phyloP scores from a whole-genome alignment of 1,140 invertebrate species.

The Drosophila insularis region DNA sequence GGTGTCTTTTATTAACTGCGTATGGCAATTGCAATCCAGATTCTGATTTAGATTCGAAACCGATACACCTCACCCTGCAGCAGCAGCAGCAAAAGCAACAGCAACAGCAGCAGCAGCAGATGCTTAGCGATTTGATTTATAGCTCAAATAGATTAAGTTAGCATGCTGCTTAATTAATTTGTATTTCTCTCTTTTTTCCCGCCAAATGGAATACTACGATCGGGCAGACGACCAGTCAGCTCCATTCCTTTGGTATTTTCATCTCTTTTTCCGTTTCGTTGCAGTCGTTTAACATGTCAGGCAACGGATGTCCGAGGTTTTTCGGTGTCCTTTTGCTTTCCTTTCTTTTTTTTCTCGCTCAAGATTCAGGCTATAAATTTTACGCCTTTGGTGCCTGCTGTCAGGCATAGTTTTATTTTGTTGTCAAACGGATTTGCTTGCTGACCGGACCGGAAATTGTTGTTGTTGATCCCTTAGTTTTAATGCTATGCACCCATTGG shows the following conservation, averaged over 20 bases:
- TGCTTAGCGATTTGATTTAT: conserved; percentile 76
- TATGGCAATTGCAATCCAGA: conserved; percentile 29
- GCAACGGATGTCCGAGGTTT: conserved; percentile 64
- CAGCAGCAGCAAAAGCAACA: conserved; percentile 1
- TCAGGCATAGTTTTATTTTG: conserved; percentile 71
- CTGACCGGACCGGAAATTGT: conserved; percentile 44
- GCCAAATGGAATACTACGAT: conserved; percentile 67
- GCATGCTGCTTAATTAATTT: conserved; percentile 81
- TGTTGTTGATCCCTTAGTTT: conserved; percentile 5
- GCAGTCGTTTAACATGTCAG: conserved; percentile 77
- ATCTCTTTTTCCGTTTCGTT: conserved; percentile 45
- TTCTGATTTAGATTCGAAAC: conserved; percentile 1
- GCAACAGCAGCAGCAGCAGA: conserved; percentile 5
- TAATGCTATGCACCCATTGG: no score
- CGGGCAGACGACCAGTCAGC: conserved; percentile 2
- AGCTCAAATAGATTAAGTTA: conserved; percentile 73
- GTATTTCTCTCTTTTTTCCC: conserved; percentile 67
- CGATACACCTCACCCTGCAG: background rate
- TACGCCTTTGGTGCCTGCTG: conserved; percentile 69
- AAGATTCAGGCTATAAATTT: conserved; percentile 64
- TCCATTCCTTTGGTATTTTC: background rate
- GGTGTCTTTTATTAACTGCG: conserved; percentile 60
- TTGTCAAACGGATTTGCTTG: conserved; percentile 60
- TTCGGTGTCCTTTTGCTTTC: conserved; percentile 63
- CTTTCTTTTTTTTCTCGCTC: background rate